Evolutionary conservation across 2,888 invertebrate species (phyloP), one percentile per base, ranked within the genome.

Genomic region (Drosophila affinis): DNA sequence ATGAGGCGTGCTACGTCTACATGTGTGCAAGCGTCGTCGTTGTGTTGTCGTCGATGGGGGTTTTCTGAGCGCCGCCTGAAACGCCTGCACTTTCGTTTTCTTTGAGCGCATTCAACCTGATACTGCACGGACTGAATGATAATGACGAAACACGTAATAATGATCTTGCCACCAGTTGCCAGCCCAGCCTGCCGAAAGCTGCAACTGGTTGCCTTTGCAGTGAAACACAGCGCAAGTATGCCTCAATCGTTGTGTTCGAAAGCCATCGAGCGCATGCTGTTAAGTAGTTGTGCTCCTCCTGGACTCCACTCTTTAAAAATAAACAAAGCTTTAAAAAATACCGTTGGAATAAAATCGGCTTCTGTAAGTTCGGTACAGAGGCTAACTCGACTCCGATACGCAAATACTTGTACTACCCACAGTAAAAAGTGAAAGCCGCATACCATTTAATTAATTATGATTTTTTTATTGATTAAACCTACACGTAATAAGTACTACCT

Each of bases 71-170:
- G 48, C 32, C 52, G 56, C 46, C 64, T 59, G 59, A 64, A 62
- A 62, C 70, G 77, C 72, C 60, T 72, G 76, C 77, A 81, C 81
- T 76, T 81, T 81, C 68, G 57, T 78, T 77, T 77, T 77, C 62
- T 76, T 81, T 77, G 57, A 78, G 80, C 77, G 75, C 80, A 80
- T 80, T 81, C 78, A 79, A 79, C 78, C 63, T 82, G 76, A 67
- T 81, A 63, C 72, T 57, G 21, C 57, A 39, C 14, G 14, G 39
- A 47, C 57, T 47, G 46, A 24, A 48, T 57, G 57, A 57, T 57
- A 57, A 57, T 58, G 39, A 58, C n/a, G 58, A 34, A 21, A 58
- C 34, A 32, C 48, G 39, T 58, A 48, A 49, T 61, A 47, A 54
- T 34, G 46, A 60, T 34, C 32, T 52, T 52, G 52, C 46, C 46